A percentile compares a stretch with the other conserved stretches of the same genome.
These are phyloP conservation scores for Hirtodrosophila cameraria DNA, from an alignment of 2,888 invertebrate species.

Conservation along the genomic window DNA sequence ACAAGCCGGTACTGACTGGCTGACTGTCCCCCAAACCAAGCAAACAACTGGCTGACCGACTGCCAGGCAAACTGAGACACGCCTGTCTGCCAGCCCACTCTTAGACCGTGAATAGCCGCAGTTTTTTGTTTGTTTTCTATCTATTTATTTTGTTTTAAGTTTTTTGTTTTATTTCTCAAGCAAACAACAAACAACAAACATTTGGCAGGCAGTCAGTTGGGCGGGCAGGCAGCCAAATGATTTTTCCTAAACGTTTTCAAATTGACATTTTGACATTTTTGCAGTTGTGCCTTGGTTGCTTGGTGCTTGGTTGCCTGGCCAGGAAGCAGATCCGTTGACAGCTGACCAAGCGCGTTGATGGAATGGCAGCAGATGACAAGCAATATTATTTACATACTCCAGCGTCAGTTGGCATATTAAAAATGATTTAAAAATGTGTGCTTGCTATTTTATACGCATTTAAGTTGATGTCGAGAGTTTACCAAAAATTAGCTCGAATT, in stretches of 20 bases:
- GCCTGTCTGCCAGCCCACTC: constrained; percentile 12
- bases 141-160: background rate
- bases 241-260: constrained; percentile 72
- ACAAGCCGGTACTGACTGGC: constrained; percentile 36
- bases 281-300: constrained; percentile 48
- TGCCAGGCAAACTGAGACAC: constrained; percentile 7
- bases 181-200: constrained; percentile 49
- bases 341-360: constrained; percentile 65
- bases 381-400: constrained; percentile 64
- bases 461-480: constrained; percentile 1
- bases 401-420: constrained; percentile 45
- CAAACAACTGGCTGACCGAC: constrained; percentile 5
- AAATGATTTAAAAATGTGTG: constrained; percentile 21
- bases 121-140: constrained; percentile 11
- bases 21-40: constrained; percentile 1
- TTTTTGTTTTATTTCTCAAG: constrained; percentile 26
- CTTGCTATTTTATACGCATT: background rate
- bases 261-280: constrained; percentile 79
- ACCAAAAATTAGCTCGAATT: too few relatives aligned
- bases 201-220: constrained; percentile 43
- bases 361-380: constrained; percentile 42
- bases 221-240: constrained; percentile 39
- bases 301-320: constrained; percentile 28
- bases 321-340: constrained; percentile 69
- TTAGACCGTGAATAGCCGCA: constrained; percentile 38